Evolutionary conservation across 1,140 invertebrate species (phyloP), one percentile per base, ranked within the genome.

Genomic region (Pinna nobilis): DNA sequence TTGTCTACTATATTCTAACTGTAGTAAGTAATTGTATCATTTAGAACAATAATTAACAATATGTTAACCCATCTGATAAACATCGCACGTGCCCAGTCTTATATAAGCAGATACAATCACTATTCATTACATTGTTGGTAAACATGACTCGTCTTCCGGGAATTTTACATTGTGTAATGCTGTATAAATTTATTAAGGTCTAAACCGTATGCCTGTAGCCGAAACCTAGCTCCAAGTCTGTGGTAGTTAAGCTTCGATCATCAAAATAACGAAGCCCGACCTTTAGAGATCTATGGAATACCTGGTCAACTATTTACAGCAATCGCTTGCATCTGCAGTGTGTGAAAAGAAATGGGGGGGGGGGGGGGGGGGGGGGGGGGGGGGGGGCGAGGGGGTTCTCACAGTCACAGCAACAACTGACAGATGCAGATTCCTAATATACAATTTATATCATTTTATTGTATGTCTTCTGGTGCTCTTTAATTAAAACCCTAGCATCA

Each of bases 1-100:
- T 84, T 18, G 79, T 76, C 13, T 72, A 78, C 39, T 82, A 80
- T 60, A 74, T 81, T 18, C 76, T 74, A 55, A 65, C 79, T 30
- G 41, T 71, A 44, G 81, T 84, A 67, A 80, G 78, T 75, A 41
- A 5, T 50, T 59, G 13, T 6, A 23, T 30, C 18, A 37, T 55
- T 55, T 13, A 7, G 9, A 41, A 23, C 9, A 20, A 30, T 41
- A 7, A 23, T 6, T 4, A 32, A 33, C 25, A 13, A 11, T 50
- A 37, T 3, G 51, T 41, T 32, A 59, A 47, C 65, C n/a, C 37
- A 60, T 18, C 3, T 32, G 32, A 37, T 13, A 33, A 33, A 18
- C 30, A 20, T 0, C 35, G 28, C 3, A 20, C 30, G 18, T 7
- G 28, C 9, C 9, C 53, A 30, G 33, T 55, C 9, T 53, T 66